Base-by-base conservation (phyloP, 2,888 invertebrate genomes). In the Pomacea canaliculata region DNA sequence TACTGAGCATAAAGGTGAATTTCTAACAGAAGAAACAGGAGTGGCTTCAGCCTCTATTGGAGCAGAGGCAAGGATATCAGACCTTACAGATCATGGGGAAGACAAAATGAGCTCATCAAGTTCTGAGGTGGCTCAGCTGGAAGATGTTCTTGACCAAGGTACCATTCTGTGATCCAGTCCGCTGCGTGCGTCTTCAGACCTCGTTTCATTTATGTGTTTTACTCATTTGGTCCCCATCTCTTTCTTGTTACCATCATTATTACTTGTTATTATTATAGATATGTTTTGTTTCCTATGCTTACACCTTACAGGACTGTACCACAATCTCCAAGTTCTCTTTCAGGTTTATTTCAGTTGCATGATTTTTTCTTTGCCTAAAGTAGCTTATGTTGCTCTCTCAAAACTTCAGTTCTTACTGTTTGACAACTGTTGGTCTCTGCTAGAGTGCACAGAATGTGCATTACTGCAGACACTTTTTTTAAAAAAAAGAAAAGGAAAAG, bases 61-160 rank as follows among this genome's bases (percentile, higher is more conserved):
- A 63, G 78, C 67, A 19, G 74, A 65, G n/a, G 68, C 67, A 60
- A 27, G n/a, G 37, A 27, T 10, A 16, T 60, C 70, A 7, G 51
- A 56, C 46, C 51, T n/a, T 5, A n/a, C 59, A 18, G 62, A n/a
- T 62, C 76, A 70, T 13, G 63, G 62, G 19, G 83, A 83, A 70
- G 87, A 87, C 75, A 85, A 85, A 76, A 77, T 84, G 71, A 88
- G 87, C 77, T 85, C 85, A 27, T 87, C 88, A 62, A 87, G 87
- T 76, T 87, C 87, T 27, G 88, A 88, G 77, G 84, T 86, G 73
- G 87, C 87, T 48, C 86, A 86, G 72, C 79, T 86, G 66, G 89
- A 89, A 71, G 88, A 88, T 79, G 84, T 87, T 78, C 81, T 80
- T 63, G 82, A 81, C 23, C 81, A 85, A 87, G 87, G 86, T 86